Evolutionary conservation across 2,113 vertebrate genomes (phyloP).

Genomic region (Hucho hucho): DNA sequence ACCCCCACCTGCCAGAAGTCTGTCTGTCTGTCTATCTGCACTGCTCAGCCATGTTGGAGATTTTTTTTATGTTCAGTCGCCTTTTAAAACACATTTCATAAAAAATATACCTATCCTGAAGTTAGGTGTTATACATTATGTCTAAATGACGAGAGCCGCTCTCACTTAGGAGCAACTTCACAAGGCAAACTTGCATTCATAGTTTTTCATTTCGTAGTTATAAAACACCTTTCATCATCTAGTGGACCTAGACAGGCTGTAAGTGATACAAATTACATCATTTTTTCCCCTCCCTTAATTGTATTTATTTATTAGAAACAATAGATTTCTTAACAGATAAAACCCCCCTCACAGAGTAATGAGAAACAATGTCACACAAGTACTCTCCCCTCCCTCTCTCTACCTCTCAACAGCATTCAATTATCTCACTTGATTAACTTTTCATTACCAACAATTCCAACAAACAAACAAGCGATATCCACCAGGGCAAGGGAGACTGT

Average conservation of each 20-base stretch:
- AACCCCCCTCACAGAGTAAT: constrained; percentile 37
- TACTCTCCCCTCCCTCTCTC: constrained; percentile 38
- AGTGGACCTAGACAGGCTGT: not conserved
- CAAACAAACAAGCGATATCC: constrained; percentile 67
- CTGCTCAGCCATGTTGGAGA: constrained; percentile 25
- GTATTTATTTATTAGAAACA: not conserved
- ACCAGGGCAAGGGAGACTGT: constrained; percentile 42
- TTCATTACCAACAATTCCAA: constrained; percentile 63
- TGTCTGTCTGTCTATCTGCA: constrained; percentile 8
- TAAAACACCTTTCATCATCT: constrained; percentile 6
- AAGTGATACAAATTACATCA: constrained; percentile 1
- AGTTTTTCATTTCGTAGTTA: not conserved
- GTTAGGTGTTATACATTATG: not conserved
- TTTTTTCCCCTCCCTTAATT: not conserved
- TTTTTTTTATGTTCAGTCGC: not conserved
- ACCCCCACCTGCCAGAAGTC: constrained; percentile 38
- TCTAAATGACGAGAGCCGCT: not conserved
- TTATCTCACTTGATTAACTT: constrained; percentile 77
- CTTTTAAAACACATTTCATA: not conserved
- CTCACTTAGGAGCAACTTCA: not conserved
- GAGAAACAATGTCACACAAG: constrained; percentile 59
- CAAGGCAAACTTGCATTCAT: not conserved
- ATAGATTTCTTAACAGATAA: constrained; percentile 25
- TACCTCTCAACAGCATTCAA: constrained; percentile 65
- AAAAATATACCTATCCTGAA: not conserved